These are phyloP conservation scores for Otolemur garnettii DNA, from an alignment of 2,113 vertebrate genomes.

Conservation along the genomic window DNA sequence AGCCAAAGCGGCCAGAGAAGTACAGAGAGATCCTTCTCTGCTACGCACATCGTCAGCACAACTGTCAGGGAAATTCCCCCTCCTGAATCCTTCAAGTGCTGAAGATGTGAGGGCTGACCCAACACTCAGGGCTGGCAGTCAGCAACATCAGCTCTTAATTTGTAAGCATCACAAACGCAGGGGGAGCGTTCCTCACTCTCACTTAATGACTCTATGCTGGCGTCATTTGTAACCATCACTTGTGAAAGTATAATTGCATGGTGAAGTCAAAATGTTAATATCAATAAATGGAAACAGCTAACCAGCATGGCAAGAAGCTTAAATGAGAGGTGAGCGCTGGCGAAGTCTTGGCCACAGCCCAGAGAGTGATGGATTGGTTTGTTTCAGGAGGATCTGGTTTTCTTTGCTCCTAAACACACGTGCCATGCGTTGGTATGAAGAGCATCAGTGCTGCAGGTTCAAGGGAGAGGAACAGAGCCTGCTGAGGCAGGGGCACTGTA, in stretches of 20 bases:
- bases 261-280: constrained; percentile 55
- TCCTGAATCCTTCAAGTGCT: neutral
- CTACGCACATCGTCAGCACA: neutral
- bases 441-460: neutral
- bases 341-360: neutral
- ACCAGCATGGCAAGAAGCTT: constrained; percentile 20
- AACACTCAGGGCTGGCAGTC: neutral
- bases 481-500: neutral
- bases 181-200: neutral
- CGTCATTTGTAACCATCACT: constrained; percentile 29
- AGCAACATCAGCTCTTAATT: neutral
- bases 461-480: neutral
- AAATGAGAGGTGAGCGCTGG: constrained; percentile 30
- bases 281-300: neutral
- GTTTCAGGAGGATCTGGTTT: constrained; percentile 44
- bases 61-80: neutral
- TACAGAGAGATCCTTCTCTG: constrained; percentile 12
- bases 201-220: neutral
- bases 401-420: constrained; percentile 34
- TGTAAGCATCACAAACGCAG: neutral
- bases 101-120: neutral
- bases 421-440: neutral
- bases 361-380: neutral
- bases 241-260: neutral
- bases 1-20: constrained; percentile 23